Evolutionary conservation across 2,113 vertebrate genomes (phyloP).

Genomic region (Megaleporinus macrocephalus): DNA sequence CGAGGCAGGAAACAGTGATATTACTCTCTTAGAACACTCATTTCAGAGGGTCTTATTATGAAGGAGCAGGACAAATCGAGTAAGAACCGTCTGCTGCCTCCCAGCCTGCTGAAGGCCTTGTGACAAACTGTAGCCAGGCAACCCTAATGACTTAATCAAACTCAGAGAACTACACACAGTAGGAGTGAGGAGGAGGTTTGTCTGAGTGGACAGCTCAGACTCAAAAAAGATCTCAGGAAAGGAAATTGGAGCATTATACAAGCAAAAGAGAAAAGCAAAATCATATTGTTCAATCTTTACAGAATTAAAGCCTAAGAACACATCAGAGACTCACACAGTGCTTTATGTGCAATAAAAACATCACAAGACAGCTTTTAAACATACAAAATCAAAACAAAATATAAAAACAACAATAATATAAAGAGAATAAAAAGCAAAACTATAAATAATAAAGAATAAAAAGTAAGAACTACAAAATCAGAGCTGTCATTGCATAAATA

Average conservation of each 20-base stretch:
- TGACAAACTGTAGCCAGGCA: slow-evolving; percentile 66
- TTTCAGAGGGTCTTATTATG: slow-evolving; percentile 5
- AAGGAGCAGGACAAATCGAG: slow-evolving; percentile 62
- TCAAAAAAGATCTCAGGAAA: slow-evolving; percentile 15
- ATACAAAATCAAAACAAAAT: no score
- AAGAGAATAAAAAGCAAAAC: no score
- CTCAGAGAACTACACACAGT: slow-evolving; percentile 57
- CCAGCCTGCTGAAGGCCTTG: slow-evolving; percentile 62
- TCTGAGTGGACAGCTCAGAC: slow-evolving; percentile 50
- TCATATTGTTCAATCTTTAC: no score
- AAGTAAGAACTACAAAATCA: no score
- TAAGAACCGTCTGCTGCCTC: slow-evolving; percentile 63
- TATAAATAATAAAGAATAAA: no score
- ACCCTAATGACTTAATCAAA: slow-evolving; percentile 67
- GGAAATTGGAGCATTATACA: neutral
- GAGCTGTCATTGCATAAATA: no score
- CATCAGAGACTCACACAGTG: neutral
- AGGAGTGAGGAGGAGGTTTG: slow-evolving; percentile 36
- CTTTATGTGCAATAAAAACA: neutral
- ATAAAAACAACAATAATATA: no score
- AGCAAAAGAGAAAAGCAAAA: no score
- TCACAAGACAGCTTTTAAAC: neutral
- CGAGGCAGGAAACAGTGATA: neutral
- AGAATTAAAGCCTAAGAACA: neutral
- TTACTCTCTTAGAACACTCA: neutral